Percentiles rank a stretch among this genome's conserved stretches.
Evolutionary conservation across 2,797 vertebrate genomes (phyloP).

Genomic region (Hafferia zeledoni): DNA sequence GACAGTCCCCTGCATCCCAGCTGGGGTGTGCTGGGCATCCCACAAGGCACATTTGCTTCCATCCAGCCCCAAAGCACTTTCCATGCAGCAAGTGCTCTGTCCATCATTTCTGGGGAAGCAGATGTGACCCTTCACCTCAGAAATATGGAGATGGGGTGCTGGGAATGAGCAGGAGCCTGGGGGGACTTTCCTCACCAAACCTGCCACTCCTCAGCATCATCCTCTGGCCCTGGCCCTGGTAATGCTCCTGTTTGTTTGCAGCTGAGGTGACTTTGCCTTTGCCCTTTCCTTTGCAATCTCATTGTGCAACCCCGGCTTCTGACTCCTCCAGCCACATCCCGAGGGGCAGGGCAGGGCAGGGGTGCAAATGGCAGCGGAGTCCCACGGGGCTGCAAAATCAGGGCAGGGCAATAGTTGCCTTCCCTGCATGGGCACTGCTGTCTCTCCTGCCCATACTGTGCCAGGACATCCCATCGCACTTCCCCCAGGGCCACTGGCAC

Average conservation of each 20-base stretch:
- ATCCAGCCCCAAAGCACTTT: background rate
- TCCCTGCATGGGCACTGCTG: fast-evolving
- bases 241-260: background rate
- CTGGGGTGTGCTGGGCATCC: fast-evolving
- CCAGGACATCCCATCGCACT: background rate
- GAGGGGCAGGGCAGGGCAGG: background rate
- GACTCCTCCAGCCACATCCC: background rate
- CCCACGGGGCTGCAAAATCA: fast-evolving
- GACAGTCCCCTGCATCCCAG: background rate
- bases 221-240: background rate
- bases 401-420: background rate
- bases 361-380: background rate
- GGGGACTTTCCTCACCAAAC: background rate
- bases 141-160: background rate
- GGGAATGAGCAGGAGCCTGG: background rate
- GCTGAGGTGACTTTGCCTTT: background rate
- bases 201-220: background rate
- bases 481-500: background rate
- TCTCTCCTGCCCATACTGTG: background rate
- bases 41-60: background rate
- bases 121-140: background rate
- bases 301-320: background rate
- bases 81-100: background rate
- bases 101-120: fast-evolving
- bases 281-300: background rate